Percentiles rank a stretch among this genome's conserved stretches.
phyloP scores from a whole-genome alignment of 1,140 invertebrate genomes.

The Andrena cerasifolii region DNA sequence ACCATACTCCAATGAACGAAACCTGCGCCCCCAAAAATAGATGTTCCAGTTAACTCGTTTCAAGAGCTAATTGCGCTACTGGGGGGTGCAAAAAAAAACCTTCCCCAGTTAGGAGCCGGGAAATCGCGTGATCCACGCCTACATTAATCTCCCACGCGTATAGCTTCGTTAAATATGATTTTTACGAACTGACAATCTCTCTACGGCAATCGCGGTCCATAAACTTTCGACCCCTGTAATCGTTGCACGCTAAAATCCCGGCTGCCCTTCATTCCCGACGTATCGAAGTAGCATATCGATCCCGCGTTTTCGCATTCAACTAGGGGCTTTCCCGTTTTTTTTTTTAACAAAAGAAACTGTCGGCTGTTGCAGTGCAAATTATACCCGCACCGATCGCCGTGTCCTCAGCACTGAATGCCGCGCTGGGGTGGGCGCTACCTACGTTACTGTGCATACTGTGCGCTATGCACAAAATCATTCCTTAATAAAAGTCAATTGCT shows the following conservation, averaged over 20 bases:
- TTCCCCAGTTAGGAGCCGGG: background rate
- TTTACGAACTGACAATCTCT: no score
- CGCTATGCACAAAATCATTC: slow-evolving; percentile 75
- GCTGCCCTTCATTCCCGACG: no score
- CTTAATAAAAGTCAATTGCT: slow-evolving; percentile 80
- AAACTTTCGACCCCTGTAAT: no score
- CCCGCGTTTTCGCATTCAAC: background rate
- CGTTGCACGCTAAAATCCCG: no score
- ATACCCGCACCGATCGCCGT: slow-evolving; percentile 67
- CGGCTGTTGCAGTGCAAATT: slow-evolving; percentile 75
- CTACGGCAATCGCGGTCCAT: no score
- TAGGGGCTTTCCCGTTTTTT: background rate
- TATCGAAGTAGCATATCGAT: no score
- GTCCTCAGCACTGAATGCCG: slow-evolving; percentile 72
- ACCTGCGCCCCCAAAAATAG: background rate
- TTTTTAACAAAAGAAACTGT: slow-evolving; percentile 5
- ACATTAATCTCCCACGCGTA: no score
- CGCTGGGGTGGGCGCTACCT: slow-evolving; percentile 68
- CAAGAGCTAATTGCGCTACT: background rate
- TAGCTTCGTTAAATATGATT: no score
- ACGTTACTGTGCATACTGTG: slow-evolving; percentile 72
- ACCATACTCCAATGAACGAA: slow-evolving; percentile 15
- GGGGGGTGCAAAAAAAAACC: slow-evolving; percentile 1
- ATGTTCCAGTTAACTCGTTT: slow-evolving; percentile 23
- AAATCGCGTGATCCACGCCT: background rate